Evolutionary conservation across 2,113 vertebrate species (phyloP).

Genomic region (Dasyurus viverrinus): DNA sequence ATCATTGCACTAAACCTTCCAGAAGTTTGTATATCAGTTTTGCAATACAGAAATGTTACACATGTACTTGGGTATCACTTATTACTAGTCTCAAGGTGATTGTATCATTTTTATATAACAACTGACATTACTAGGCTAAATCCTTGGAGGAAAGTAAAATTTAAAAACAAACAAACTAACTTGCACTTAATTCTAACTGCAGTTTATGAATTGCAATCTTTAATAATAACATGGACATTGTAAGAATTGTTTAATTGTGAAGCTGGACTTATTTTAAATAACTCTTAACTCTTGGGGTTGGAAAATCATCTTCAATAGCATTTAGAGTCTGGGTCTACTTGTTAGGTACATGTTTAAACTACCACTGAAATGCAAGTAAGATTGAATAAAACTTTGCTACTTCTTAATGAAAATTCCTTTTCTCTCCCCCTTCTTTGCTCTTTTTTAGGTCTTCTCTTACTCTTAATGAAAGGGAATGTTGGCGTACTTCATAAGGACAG

Average conservation of each 20-base stretch:
- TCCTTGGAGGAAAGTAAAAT: background rate
- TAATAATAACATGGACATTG: background rate
- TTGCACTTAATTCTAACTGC: background rate
- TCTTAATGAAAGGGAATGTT: slow-evolving; percentile 48
- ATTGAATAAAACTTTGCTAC: background rate
- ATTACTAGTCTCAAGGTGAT: background rate
- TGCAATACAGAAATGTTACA: background rate
- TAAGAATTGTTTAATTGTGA: background rate
- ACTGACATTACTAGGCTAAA: background rate
- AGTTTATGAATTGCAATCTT: background rate
- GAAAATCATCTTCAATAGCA: background rate
- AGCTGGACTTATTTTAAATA: background rate
- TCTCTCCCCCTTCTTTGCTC: background rate
- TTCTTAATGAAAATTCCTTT: background rate
- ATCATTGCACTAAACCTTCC: background rate
- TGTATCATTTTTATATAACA: background rate
- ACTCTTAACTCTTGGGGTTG: slow-evolving; percentile 18
- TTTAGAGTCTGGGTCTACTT: slow-evolving; percentile 1
- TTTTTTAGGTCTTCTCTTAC: background rate
- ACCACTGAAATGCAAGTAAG: background rate
- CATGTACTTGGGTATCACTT: background rate
- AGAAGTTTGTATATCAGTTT: background rate
- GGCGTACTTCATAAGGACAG: slow-evolving; percentile 47
- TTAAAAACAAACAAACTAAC: background rate
- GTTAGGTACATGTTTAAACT: background rate